These are phyloP conservation scores for Gallinago media DNA, from an alignment of 2,113 vertebrate genomes.

Conservation along the genomic window DNA sequence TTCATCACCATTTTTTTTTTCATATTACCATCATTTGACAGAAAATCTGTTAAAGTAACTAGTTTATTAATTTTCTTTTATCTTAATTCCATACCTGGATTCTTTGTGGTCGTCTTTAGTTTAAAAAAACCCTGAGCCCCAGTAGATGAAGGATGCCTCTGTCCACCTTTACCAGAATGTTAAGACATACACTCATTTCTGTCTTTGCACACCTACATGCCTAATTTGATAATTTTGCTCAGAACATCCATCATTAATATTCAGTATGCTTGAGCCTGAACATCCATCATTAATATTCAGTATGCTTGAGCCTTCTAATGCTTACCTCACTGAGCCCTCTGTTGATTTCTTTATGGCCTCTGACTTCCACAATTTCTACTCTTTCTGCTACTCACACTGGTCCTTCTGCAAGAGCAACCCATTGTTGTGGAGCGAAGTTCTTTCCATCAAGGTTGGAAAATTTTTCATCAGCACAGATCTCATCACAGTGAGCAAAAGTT, in stretches of 20 bases:
- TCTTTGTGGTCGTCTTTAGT: neutral
- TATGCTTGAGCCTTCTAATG: neutral
- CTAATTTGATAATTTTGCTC: neutral
- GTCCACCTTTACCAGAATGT: neutral
- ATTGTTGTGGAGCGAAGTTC: neutral
- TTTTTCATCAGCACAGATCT: neutral
- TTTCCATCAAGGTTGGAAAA: neutral
- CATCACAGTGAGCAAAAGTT: neutral
- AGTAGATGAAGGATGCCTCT: neutral
- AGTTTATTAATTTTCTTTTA: neutral
- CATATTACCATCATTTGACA: neutral
- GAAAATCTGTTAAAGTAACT: neutral
- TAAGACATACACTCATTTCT: rapidly evolving
- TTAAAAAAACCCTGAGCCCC: neutral
- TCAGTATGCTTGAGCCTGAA: neutral
- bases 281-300: neutral
- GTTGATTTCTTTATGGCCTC: neutral
- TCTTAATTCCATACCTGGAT: neutral
- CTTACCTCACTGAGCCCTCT: neutral
- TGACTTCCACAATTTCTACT: neutral
- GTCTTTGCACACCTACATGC: neutral
- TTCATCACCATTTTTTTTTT: neutral
- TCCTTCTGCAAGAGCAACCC: neutral
- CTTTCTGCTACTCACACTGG: neutral
- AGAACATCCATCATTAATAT: neutral